phyloP scores from a whole-genome alignment of 2,113 vertebrate genomes.

The Lophotis ruficrista region DNA sequence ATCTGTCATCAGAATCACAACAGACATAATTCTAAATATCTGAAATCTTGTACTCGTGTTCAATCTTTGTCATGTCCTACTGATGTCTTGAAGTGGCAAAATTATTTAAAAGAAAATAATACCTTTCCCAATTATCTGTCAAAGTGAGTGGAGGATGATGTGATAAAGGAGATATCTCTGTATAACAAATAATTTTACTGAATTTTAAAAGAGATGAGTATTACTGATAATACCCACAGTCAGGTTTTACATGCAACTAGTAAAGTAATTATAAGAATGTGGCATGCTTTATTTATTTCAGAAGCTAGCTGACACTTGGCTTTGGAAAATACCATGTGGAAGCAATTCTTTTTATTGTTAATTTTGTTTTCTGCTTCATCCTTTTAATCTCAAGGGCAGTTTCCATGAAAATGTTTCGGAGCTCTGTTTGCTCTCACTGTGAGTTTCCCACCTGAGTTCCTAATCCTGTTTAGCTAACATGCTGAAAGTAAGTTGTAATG shows the following conservation, averaged over 20 bases:
- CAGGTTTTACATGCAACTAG: neutral
- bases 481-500: neutral
- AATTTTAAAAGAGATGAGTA: neutral
- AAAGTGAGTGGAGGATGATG: neutral
- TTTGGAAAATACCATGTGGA: neutral
- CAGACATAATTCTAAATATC: neutral
- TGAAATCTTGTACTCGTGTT: neutral
- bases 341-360: neutral
- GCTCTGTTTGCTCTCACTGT: constrained; percentile 9
- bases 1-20: neutral
- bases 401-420: neutral
- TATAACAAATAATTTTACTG: neutral
- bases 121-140: neutral
- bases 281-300: neutral
- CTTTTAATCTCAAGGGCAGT: neutral
- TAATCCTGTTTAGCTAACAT: neutral
- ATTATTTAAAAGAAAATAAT: neutral
- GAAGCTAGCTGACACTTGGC: neutral
- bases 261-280: neutral
- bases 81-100: neutral
- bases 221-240: neutral
- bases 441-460: neutral
- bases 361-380: neutral
- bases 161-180: neutral
- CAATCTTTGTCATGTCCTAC: neutral